Conservation (phyloP, 2,888 invertebrate genomes). For the Meteorus colon region DNA sequence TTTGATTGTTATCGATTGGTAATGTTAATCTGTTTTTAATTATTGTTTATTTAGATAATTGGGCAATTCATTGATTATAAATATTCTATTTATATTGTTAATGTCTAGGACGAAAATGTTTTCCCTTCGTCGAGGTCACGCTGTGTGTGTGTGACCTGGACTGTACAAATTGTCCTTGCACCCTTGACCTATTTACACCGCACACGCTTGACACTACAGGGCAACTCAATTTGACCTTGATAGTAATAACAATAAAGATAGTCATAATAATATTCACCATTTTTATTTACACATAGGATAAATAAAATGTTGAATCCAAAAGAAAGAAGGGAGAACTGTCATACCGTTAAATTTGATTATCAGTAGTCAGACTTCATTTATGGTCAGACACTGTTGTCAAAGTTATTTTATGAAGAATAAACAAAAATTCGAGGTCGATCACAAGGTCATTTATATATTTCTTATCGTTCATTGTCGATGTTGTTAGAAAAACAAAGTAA, state of each 20-base stretch:
- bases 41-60: neutral
- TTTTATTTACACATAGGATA: too few species aligned
- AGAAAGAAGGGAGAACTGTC: too few species aligned
- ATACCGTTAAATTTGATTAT: neutral
- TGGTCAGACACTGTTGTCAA: neutral
- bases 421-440: too few species aligned
- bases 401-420: neutral
- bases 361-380: slow-evolving; percentile 8
- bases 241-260: neutral
- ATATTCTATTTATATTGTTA: neutral
- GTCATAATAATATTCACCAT: neutral
- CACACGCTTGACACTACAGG: neutral
- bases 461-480: too few species aligned
- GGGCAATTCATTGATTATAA: neutral
- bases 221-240: neutral
- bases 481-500: too few species aligned
- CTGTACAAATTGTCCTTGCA: slow-evolving; percentile 66
- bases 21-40: neutral
- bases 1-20: too few species aligned
- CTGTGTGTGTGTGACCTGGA: slow-evolving; percentile 54
- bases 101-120: neutral
- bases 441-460: too few species aligned
- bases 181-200: slow-evolving; percentile 66
- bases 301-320: too few species aligned
- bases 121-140: slow-evolving; percentile 27